phyloP scores from a whole-genome alignment of 2,113 vertebrate genomes.

The Ciconia maguari region DNA sequence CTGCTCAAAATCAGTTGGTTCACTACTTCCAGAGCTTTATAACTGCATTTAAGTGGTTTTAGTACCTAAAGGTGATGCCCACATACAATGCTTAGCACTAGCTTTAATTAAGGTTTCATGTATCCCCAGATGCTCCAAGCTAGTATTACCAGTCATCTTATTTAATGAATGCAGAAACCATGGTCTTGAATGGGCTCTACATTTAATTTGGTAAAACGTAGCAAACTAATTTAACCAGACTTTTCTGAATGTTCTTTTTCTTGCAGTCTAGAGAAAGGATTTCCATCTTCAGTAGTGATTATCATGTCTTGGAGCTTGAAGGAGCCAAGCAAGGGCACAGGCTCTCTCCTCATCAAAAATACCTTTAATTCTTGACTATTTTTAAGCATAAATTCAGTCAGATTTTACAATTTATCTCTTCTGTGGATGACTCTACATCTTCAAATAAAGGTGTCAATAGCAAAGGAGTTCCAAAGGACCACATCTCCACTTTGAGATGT shows the following conservation, averaged over 20 bases:
- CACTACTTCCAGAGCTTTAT: not conserved
- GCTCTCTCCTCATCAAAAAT: not conserved
- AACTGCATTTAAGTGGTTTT: not conserved
- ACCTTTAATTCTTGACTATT: not conserved
- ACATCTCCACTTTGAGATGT: not conserved
- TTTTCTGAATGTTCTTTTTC: not conserved
- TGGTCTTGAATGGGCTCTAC: not conserved
- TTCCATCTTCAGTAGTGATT: not conserved
- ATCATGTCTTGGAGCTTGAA: not conserved
- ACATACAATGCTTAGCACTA: not conserved
- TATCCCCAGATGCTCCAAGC: not conserved
- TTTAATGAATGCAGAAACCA: not conserved
- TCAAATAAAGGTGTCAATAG: not conserved
- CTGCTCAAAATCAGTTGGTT: not conserved
- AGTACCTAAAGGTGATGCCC: not conserved
- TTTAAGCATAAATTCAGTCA: not conserved
- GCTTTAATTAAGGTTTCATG: not conserved
- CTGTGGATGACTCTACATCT: not conserved
- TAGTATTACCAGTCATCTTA: not conserved
- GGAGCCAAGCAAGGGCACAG: not conserved
- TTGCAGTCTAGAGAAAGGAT: not conserved
- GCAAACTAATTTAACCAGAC: not conserved
- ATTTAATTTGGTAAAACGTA: not conserved
- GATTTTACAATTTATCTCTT: not conserved
- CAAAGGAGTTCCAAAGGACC: not conserved